phyloP scores from a whole-genome alignment of 2,113 vertebrate species.

The Gallinago jamesoni region DNA sequence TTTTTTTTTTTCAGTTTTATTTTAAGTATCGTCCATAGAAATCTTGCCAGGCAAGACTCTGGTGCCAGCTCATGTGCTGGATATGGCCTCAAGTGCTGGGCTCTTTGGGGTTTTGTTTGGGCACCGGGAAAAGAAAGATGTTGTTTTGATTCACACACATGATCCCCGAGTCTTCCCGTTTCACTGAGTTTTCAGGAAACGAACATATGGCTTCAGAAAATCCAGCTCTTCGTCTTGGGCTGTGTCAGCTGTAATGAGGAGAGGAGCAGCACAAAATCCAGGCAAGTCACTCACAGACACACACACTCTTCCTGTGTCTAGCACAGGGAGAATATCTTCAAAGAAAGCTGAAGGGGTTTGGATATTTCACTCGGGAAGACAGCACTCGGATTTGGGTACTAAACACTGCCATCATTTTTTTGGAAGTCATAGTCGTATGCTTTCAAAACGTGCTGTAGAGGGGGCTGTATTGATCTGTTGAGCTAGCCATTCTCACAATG shows the following conservation, averaged over 20 bases:
- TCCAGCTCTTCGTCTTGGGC: not conserved
- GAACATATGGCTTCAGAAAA: slow-evolving; percentile 20
- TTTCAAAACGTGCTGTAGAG: not conserved
- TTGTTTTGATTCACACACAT: not conserved
- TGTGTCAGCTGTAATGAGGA: not conserved
- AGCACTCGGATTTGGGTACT: not conserved
- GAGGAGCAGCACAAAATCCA: not conserved
- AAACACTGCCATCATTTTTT: not conserved
- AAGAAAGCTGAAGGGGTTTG: not conserved
- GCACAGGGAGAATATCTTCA: not conserved
- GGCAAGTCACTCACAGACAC: not conserved
- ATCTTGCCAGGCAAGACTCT: not conserved
- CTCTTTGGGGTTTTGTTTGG: not conserved
- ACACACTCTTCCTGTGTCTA: not conserved
- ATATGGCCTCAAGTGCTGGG: not conserved
- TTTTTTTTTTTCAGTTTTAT: not conserved
- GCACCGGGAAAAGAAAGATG: not conserved
- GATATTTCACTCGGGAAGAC: not conserved
- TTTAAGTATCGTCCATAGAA: not conserved
- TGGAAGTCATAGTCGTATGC: not conserved
- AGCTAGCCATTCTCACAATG: not conserved
- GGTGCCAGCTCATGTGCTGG: not conserved
- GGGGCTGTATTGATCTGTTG: not conserved
- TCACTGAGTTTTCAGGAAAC: not conserved
- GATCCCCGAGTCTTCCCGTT: not conserved